phyloP scores from a whole-genome alignment of 2,797 vertebrate species.

The Agapornis canus region DNA sequence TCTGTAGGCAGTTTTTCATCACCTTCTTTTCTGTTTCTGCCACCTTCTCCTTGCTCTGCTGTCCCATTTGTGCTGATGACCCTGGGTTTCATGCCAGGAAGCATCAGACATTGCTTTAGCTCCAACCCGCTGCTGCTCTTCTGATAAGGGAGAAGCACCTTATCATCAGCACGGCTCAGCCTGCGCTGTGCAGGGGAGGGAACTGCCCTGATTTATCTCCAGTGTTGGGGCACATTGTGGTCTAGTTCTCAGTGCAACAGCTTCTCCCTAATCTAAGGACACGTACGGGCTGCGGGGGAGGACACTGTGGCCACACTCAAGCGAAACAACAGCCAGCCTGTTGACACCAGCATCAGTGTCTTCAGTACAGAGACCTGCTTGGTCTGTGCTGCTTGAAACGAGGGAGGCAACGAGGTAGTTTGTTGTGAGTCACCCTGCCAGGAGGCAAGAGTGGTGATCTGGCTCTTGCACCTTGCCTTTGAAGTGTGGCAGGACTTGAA shows the following conservation, averaged over 20 bases:
- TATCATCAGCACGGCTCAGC: background rate
- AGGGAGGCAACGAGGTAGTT: background rate
- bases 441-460: background rate
- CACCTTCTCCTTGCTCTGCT: background rate
- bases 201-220: background rate
- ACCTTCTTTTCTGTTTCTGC: background rate
- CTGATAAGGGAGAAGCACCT: background rate
- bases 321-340: background rate
- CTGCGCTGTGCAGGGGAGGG: background rate
- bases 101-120: background rate
- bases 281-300: fast-evolving
- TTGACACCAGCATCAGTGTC: background rate
- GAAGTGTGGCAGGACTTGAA: background rate
- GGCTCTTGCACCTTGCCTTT: background rate
- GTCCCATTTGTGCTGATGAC: background rate
- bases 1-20: background rate
- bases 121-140: fast-evolving
- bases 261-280: background rate
- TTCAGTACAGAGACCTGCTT: background rate
- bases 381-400: background rate
- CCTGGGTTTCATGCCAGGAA: background rate
- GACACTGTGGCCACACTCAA: background rate
- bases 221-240: background rate
- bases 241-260: background rate
- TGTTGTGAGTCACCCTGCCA: background rate